Conservation (phyloP, 2,797 vertebrate species). For the Acropternis orthonyx region DNA sequence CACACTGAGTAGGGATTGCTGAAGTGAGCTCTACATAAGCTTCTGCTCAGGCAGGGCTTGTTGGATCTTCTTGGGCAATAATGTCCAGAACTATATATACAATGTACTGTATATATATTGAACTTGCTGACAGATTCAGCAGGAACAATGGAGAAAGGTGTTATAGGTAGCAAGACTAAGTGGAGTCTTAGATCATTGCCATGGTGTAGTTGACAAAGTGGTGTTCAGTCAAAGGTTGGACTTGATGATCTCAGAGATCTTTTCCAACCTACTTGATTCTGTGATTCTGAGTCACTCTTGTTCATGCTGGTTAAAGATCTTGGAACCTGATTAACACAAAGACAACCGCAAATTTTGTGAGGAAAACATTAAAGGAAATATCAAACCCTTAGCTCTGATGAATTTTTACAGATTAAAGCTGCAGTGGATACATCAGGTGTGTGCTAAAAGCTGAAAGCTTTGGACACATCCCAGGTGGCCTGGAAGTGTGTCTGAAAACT, state of each 20-base stretch:
- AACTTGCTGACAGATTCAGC: not conserved
- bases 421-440: too few relatives aligned
- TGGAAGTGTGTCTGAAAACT: not conserved
- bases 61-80: not conserved
- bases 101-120: not conserved
- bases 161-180: not conserved
- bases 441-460: not conserved
- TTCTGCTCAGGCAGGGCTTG: not conserved
- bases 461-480: not conserved
- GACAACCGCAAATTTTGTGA: not conserved
- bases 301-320: not conserved
- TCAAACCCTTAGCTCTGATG: not conserved
- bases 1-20: not conserved
- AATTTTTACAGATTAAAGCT: not conserved
- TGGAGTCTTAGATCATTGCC: not conserved
- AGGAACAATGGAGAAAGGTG: not conserved
- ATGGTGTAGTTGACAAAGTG: not conserved
- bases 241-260: not conserved
- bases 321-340: not conserved
- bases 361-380: not conserved
- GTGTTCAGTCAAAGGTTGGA: not conserved
- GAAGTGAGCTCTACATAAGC: not conserved
- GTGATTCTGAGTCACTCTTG: not conserved
- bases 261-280: not conserved
- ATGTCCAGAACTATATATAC: not conserved